These are phyloP conservation scores for Drosophila subquinaria DNA, from an alignment of 2,888 invertebrate genomes.

Conservation along the genomic window DNA sequence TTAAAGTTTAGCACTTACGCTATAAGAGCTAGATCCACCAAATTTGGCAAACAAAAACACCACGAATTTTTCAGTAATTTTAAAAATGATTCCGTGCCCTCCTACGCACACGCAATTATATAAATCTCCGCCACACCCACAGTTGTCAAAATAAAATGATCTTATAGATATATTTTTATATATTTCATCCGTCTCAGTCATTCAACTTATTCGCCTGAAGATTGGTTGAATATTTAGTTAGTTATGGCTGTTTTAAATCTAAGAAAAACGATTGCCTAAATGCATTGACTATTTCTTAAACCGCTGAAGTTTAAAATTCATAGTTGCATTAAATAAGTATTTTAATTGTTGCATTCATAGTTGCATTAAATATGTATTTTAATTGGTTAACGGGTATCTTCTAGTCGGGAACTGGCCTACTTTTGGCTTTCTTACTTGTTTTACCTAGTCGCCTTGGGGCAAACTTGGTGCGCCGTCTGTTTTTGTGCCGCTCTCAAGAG, in stretches of 20 bases:
- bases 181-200: background rate
- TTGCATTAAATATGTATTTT: background rate
- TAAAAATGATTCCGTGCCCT: no score
- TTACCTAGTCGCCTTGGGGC: conserved; percentile 26
- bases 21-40: no score
- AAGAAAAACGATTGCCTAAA: background rate
- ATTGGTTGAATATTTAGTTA: background rate
- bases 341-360: background rate
- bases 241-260: background rate
- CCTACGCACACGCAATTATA: no score
- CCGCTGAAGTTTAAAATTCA: background rate
- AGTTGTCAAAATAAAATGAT: background rate
- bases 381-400: background rate
- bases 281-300: no score
- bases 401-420: background rate
- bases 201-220: background rate
- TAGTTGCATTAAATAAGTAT: background rate
- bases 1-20: no score
- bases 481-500: conserved; percentile 49
- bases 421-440: background rate
- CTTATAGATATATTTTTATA: no score
- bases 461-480: conserved; percentile 24
- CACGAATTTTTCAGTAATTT: no score
- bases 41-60: no score
- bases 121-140: background rate